Percentiles rank a stretch among this genome's conserved stretches.
These are phyloP conservation scores for Tetramorium bicarinatum DNA, from an alignment of 2,888 invertebrate genomes.

Conservation along the genomic window DNA sequence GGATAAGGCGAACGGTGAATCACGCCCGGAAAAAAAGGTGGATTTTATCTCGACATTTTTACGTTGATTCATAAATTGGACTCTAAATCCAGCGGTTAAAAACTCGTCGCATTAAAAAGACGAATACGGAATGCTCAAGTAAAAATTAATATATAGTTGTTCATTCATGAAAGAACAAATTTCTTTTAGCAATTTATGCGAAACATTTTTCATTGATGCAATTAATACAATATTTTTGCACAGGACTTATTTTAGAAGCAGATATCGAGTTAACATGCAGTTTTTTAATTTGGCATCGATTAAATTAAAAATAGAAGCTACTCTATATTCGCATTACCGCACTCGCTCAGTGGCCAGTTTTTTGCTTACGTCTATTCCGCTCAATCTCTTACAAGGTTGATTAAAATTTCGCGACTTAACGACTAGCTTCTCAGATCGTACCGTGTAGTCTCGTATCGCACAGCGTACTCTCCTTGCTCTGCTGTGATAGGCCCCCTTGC, in stretches of 20 bases:
- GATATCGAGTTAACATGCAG: not conserved
- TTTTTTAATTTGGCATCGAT: constrained; percentile 2
- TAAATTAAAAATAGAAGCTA: not conserved
- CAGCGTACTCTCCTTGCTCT: constrained; percentile 22
- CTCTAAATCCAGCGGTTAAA: not conserved
- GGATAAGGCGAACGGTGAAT: constrained; percentile 45
- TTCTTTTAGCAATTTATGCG: not conserved
- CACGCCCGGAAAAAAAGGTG: not conserved
- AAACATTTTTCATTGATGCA: not conserved
- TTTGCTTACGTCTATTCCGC: not conserved
- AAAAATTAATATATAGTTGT: not conserved
- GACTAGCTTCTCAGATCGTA: not conserved
- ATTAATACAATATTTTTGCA: not conserved
- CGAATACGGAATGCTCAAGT: not conserved
- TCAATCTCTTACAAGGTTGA: constrained; percentile 5
- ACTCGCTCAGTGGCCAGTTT: not conserved
- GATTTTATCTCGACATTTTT: not conserved
- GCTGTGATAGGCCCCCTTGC: constrained; percentile 22
- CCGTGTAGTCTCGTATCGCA: constrained; percentile 17
- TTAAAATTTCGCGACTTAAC: constrained; percentile 28
- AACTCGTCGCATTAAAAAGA: not conserved
- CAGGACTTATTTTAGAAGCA: not conserved
- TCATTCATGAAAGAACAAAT: not conserved
- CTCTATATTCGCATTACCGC: too few species aligned
- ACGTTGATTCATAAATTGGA: not conserved